These are phyloP conservation scores for Peromyscus melanophrys DNA, from an alignment of 2,797 vertebrate genomes.

Conservation along the genomic window DNA sequence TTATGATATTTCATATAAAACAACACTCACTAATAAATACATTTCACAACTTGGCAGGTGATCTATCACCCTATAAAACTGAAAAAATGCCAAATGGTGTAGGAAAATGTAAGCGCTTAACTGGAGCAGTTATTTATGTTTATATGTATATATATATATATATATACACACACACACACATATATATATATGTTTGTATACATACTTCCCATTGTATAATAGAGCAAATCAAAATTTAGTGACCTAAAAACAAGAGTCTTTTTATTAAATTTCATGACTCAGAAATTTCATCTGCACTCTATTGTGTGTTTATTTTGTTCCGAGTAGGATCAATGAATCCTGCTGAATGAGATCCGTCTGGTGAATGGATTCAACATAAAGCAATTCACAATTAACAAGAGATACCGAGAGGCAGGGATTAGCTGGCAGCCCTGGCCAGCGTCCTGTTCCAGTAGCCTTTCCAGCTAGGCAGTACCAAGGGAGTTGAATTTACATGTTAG, in stretches of 20 bases:
- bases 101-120: constrained; percentile 32
- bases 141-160: neutral
- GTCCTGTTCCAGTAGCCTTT: neutral
- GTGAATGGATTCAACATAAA: neutral
- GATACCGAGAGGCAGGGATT: neutral
- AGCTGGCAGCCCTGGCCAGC: neutral
- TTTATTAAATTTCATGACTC: constrained; percentile 13
- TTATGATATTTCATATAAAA: constrained; percentile 40
- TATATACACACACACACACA: too few species aligned
- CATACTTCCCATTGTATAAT: neutral
- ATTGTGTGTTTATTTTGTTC: constrained; percentile 36
- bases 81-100: constrained; percentile 24
- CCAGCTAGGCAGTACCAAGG: neutral
- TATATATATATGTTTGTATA: neutral
- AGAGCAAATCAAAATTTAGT: neutral
- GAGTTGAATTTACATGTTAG: neutral
- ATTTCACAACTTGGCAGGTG: neutral
- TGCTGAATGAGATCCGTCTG: neutral
- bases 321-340: neutral
- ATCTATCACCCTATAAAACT: neutral
- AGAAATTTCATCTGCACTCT: constrained; percentile 10
- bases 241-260: neutral
- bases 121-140: neutral
- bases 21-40: constrained; percentile 48
- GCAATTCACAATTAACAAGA: neutral